Base-by-base conservation (phyloP, 1,140 invertebrate species). In the Bombus confusus region DNA sequence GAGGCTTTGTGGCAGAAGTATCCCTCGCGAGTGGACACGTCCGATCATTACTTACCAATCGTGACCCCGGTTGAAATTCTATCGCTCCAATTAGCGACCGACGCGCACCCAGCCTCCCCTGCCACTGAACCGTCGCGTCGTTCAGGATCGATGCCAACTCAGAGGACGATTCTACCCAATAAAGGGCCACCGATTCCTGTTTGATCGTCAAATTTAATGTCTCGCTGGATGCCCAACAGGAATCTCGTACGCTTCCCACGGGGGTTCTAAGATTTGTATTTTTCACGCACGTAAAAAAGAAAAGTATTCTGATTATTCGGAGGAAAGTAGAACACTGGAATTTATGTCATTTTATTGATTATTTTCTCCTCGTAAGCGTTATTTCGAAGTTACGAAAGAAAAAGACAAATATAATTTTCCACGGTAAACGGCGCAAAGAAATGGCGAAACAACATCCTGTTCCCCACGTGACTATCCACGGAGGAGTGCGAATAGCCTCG, bases 1-100 rank as follows among this genome's bases (percentile, higher is more conserved):
- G n/a, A 13, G 25, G 31, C 75, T 79, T 84, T 84, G 75, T 79
- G 62, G 76, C 75, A 86, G 87, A 90, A 90, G 83, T 88, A 82
- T 83, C 47, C 68, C 75, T 59, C 22, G 64, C 37, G 34, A 52
- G 41, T 78, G 74, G 47, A 79, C 82, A 41, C 52, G 47, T 57
- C 75, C 66, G 52, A 84, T 79, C 64, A 43, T 59, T 71, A 78
- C 43, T 68, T 66, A 52, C 37, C 64, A 59, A 78, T 43, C 80
- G 41, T 37, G 22, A 22, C 9, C 18, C n/a, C 59, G 41, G 59
- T 85, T 78, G 75, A 83, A 81, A 90, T 90, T 90, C 82, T 83
- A 82, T 77, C 75, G 83, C 59, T 69, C 68, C 87, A 86, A 88
- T 88, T 89, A 89, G 79, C 76, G 68, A 69, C 41, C 83, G 76